Percentiles rank a stretch among this genome's conserved stretches.
phyloP scores from a whole-genome alignment of 2,797 vertebrate genomes.

The Staurois parvus region DNA sequence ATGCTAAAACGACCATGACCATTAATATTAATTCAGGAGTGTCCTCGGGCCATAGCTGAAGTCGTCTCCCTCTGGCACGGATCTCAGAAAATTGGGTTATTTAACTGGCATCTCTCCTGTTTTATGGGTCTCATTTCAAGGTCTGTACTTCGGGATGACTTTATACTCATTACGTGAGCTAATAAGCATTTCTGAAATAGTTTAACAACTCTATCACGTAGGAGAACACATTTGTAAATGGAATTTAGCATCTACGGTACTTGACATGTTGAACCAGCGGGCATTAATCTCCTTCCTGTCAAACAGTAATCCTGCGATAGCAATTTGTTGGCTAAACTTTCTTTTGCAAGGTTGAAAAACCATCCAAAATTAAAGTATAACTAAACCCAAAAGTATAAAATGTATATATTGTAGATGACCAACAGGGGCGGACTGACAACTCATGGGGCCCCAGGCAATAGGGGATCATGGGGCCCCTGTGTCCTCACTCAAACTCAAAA shows the following conservation, averaged over 20 bases:
- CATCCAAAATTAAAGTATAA: no score
- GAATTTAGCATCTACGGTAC: neutral
- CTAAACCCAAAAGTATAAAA: no score
- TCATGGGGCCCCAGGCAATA: no score
- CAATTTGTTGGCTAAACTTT: neutral
- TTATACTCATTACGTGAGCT: conserved; percentile 51
- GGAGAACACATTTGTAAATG: neutral
- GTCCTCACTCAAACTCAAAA: no score
- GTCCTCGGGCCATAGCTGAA: neutral
- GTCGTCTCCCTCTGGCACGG: conserved; percentile 23
- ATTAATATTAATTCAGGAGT: conserved; percentile 36
- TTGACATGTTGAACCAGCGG: conserved; percentile 12
- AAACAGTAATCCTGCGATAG: neutral
- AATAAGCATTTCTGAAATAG: conserved; percentile 59
- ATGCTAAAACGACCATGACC: conserved; percentile 7
- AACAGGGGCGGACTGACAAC: no score
- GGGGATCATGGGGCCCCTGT: no score
- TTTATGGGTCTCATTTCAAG: conserved; percentile 42
- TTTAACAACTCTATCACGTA: conserved; percentile 23
- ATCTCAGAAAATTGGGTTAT: conserved; percentile 1
- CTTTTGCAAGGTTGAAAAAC: neutral
- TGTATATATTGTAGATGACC: no score
- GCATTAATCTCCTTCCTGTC: conserved; percentile 31
- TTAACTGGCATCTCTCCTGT: conserved; percentile 17
- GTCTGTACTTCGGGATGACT: conserved; percentile 28